Conservation (phyloP, 2,797 vertebrate species). For the Enteromius treurensis region DNA sequence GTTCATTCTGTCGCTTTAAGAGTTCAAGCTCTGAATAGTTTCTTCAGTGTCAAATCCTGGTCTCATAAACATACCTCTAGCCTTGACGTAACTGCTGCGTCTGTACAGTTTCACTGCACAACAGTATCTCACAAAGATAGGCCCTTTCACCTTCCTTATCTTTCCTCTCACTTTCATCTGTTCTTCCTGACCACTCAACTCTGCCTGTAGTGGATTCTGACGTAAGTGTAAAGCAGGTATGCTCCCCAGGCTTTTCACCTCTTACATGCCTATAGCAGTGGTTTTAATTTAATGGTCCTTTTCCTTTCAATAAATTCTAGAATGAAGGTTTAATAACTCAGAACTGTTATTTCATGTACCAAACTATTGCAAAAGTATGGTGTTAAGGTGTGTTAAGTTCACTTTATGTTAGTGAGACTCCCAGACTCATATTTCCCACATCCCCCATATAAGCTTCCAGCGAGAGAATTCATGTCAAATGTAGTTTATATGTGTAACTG, state of each 20-base stretch:
- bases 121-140: slow-evolving; percentile 64
- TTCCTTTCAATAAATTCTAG: slow-evolving; percentile 20
- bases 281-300: slow-evolving; percentile 5
- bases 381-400: neutral
- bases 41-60: slow-evolving; percentile 11
- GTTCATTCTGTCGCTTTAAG: neutral
- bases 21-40: slow-evolving; percentile 6
- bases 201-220: slow-evolving; percentile 20
- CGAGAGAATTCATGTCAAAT: slow-evolving; percentile 5
- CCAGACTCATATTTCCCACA: neutral
- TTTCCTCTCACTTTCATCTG: slow-evolving; percentile 17
- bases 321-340: slow-evolving; percentile 9
- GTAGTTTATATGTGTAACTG: neutral
- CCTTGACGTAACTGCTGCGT: slow-evolving; percentile 47
- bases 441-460: slow-evolving; percentile 16
- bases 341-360: slow-evolving; percentile 26
- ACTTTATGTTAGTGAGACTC: slow-evolving; percentile 7
- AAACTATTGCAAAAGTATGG: slow-evolving; percentile 1
- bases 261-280: neutral
- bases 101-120: slow-evolving; percentile 72
- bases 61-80: slow-evolving; percentile 25
- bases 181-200: slow-evolving; percentile 21
- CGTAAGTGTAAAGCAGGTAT: slow-evolving; percentile 13
- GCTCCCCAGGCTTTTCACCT: neutral
- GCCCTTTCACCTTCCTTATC: slow-evolving; percentile 35